Percentiles rank a stretch among this genome's conserved stretches.
phyloP scores from a whole-genome alignment of 1,140 invertebrate species.

The Rhysida immarginata region DNA sequence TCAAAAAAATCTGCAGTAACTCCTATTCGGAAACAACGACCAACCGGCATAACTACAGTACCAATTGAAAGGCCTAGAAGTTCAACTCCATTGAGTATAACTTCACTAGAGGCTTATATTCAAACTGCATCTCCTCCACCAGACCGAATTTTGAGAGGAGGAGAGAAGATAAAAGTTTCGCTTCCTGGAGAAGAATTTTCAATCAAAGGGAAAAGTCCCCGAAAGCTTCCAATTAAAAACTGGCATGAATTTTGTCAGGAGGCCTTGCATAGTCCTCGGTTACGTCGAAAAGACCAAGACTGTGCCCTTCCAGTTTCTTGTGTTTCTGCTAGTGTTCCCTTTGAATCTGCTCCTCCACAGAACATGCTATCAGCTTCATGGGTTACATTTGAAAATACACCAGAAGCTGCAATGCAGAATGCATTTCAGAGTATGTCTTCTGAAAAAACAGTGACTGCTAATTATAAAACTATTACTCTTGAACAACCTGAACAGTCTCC shows the following conservation, averaged over 20 bases:
- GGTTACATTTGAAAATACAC: slow-evolving; percentile 7
- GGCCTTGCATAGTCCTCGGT: not conserved
- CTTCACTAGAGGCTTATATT: slow-evolving; percentile 55
- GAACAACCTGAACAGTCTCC: too few species aligned
- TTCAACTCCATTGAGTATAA: slow-evolving; percentile 62
- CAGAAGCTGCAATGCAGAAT: too few species aligned
- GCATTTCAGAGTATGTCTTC: too few species aligned
- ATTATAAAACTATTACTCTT: too few species aligned
- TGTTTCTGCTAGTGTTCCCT: not conserved
- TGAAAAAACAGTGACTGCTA: too few species aligned
- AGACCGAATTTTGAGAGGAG: not conserved
- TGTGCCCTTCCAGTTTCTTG: not conserved
- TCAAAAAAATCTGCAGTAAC: slow-evolving; percentile 61
- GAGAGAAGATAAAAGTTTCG: slow-evolving; percentile 1
- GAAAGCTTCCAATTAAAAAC: slow-evolving; percentile 1
- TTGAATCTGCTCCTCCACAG: not conserved
- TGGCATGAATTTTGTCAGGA: slow-evolving; percentile 5
- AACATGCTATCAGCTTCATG: too few species aligned
- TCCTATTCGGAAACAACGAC: slow-evolving; percentile 58
- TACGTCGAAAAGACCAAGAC: not conserved
- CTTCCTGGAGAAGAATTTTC: slow-evolving; percentile 3
- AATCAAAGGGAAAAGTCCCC: not conserved
- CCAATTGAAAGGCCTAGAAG: slow-evolving; percentile 71
- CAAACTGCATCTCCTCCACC: slow-evolving; percentile 12
- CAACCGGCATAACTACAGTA: slow-evolving; percentile 52